phyloP scores from a whole-genome alignment of 2,113 vertebrate species.

The Dunckerocampus dactyliophorus region DNA sequence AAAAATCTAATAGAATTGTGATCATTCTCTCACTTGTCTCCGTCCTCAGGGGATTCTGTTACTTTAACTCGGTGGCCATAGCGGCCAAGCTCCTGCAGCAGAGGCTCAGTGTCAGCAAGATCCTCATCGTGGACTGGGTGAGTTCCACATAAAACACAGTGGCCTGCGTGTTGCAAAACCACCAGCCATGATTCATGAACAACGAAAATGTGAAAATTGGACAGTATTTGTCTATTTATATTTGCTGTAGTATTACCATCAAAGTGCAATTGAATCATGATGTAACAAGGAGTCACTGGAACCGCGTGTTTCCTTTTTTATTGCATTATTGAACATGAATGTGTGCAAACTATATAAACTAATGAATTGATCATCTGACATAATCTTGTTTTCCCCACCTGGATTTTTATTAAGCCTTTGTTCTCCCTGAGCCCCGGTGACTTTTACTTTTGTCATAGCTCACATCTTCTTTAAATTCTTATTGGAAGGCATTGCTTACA shows the following conservation, averaged over 20 bases:
- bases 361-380: too few relatives aligned
- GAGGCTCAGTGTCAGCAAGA: conserved; percentile 90
- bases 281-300: too few relatives aligned
- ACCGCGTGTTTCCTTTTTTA: too few relatives aligned
- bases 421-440: too few relatives aligned
- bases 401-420: too few relatives aligned
- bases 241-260: background rate
- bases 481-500: too few relatives aligned
- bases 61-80: conserved; percentile 97
- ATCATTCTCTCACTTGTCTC: background rate
- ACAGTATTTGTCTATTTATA: background rate
- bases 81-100: conserved; percentile 94
- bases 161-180: background rate
- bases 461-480: too few relatives aligned
- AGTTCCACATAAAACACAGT: conserved; percentile 50
- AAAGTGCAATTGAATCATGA: background rate
- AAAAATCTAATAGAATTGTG: too few relatives aligned
- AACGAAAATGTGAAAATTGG: background rate
- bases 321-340: too few relatives aligned
- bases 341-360: too few relatives aligned
- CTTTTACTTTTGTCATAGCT: too few relatives aligned
- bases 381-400: too few relatives aligned
- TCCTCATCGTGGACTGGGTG: conserved; percentile 98
- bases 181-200: background rate
- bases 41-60: conserved; percentile 94